A percentile compares a stretch with the other conserved stretches of the same genome.
Evolutionary conservation across 2,888 invertebrate species (phyloP).

Genomic region (Teleogryllus oceanicus): DNA sequence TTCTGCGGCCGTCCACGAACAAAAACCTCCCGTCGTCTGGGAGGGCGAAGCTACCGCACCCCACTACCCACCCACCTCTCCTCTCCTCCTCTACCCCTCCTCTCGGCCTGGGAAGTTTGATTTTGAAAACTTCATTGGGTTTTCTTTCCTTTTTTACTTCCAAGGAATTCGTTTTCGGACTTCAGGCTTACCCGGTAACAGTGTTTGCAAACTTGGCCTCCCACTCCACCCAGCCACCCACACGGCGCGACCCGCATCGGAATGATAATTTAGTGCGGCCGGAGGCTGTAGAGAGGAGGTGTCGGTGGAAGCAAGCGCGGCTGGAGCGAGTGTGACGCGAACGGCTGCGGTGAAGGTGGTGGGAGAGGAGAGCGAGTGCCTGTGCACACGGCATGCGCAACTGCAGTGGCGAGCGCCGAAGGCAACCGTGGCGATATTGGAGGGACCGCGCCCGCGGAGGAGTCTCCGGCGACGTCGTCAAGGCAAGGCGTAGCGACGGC

Average conservation of each 20-base stretch:
- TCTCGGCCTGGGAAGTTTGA: background rate
- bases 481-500: too few species aligned
- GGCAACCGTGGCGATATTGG: too few species aligned
- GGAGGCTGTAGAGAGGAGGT: background rate
- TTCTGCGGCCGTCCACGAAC: background rate
- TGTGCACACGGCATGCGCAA: too few species aligned
- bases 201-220: slow-evolving; percentile 18
- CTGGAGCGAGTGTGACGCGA: too few species aligned
- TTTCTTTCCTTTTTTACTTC: background rate
- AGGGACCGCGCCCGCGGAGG: too few species aligned
- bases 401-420: too few species aligned
- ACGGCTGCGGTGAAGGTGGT: too few species aligned
- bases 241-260: background rate
- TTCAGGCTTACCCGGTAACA: slow-evolving; percentile 10
- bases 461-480: too few species aligned
- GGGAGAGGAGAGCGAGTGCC: too few species aligned
- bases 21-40: background rate
- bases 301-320: too few species aligned
- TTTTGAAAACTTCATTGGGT: slow-evolving; percentile 6
- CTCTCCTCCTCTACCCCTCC: background rate
- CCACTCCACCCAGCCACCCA: background rate
- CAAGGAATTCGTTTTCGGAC: slow-evolving; percentile 18
- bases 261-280: background rate
- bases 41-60: background rate
- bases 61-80: too few species aligned